Percentiles rank a stretch among this genome's conserved stretches.
phyloP scores from a whole-genome alignment of 1,140 invertebrate genomes.

The Cherax quadricarinatus region DNA sequence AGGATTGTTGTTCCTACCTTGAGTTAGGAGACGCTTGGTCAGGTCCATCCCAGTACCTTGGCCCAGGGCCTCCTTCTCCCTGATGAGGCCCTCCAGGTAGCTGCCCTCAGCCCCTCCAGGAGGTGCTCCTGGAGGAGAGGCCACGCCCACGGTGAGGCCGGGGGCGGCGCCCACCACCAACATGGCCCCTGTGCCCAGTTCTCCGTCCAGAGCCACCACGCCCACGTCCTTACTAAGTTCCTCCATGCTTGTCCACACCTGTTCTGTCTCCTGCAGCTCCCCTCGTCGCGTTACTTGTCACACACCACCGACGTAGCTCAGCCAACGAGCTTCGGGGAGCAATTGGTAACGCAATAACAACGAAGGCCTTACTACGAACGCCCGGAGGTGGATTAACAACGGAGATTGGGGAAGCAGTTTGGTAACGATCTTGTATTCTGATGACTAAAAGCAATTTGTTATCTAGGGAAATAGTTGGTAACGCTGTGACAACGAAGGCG shows the following conservation, averaged over 20 bases:
- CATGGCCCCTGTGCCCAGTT: neutral
- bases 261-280: no score
- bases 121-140: neutral
- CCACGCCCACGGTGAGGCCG: neutral
- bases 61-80: constrained; percentile 66
- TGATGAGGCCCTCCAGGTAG: constrained; percentile 67
- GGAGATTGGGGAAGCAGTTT: no score
- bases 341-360: neutral
- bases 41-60: constrained; percentile 66
- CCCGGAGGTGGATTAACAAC: no score
- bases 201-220: constrained; percentile 37
- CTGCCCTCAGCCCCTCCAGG: neutral
- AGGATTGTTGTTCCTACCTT: constrained; percentile 48
- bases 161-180: neutral
- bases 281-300: neutral
- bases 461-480: no score
- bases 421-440: no score
- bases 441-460: no score
- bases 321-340: no score
- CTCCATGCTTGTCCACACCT: constrained; percentile 6
- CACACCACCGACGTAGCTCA: no score
- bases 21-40: constrained; percentile 62
- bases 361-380: neutral
- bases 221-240: constrained; percentile 42
- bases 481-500: no score